phyloP scores from a whole-genome alignment of 1,140 invertebrate species.

The Heterodera schachtii region DNA sequence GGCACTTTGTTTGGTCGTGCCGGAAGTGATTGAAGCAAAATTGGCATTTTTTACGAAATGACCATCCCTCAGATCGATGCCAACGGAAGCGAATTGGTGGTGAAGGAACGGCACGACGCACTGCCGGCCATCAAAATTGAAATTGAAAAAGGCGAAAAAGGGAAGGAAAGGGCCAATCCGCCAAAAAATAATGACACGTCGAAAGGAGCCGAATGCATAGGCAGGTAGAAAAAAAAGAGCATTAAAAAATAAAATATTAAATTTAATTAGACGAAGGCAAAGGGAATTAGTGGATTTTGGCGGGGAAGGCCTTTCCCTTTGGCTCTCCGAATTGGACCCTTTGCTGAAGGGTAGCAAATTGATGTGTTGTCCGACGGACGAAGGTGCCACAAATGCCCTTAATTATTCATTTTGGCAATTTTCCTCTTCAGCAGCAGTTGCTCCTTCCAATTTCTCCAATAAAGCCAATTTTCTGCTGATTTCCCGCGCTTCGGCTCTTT shows the following conservation, averaged over 20 bases:
- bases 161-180: background rate
- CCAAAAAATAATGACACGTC: background rate
- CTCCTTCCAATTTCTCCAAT: constrained; percentile 77
- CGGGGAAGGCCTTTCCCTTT: constrained; percentile 75
- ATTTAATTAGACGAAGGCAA: constrained; percentile 65
- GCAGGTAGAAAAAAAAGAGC: background rate
- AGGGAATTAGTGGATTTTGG: constrained; percentile 78
- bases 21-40: constrained; percentile 62
- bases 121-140: constrained; percentile 10
- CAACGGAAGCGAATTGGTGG: constrained; percentile 70
- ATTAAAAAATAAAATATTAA: background rate
- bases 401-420: too few relatives aligned
- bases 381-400: background rate
- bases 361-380: constrained; percentile 49
- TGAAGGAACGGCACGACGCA: constrained; percentile 73
- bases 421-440: constrained; percentile 35
- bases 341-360: constrained; percentile 49
- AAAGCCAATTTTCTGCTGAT: constrained; percentile 85
- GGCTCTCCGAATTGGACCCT: constrained; percentile 73
- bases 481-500: constrained; percentile 76
- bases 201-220: constrained; percentile 1
- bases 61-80: constrained; percentile 70
- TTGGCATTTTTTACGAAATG: constrained; percentile 12
- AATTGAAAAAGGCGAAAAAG: background rate
- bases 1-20: constrained; percentile 79